Conservation (phyloP, 2,888 invertebrate genomes). For the Eristalis intricaria region DNA sequence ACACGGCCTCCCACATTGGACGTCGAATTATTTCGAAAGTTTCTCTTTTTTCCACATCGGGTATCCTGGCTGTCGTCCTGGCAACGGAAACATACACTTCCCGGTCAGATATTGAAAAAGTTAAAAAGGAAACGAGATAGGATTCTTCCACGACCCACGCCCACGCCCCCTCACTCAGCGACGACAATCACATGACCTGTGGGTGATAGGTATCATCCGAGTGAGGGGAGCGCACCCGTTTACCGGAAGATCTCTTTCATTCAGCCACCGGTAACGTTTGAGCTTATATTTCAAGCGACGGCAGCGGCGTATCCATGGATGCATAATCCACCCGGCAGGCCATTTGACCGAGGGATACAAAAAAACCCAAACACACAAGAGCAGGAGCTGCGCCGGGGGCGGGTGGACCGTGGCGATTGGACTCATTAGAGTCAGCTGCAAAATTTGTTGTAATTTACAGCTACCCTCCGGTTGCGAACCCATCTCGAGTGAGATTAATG, state of each 20-base stretch:
- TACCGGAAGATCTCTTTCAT: background rate
- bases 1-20: background rate
- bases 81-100: conserved; percentile 35
- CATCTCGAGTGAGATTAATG: conserved; percentile 54
- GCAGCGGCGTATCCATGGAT: no score
- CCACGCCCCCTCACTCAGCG: background rate
- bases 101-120: conserved; percentile 54
- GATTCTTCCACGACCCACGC: background rate
- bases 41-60: background rate
- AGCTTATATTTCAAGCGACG: conserved; percentile 16
- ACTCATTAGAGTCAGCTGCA: conserved; percentile 57
- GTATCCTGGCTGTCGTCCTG: conserved; percentile 27
- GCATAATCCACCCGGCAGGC: background rate
- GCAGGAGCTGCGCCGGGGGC: background rate
- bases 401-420: background rate
- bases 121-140: conserved; percentile 15
- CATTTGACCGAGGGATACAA: background rate
- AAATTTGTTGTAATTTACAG: conserved; percentile 47
- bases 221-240: background rate
- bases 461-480: conserved; percentile 9
- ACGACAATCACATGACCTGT: background rate
- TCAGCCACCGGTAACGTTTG: background rate
- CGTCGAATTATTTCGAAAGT: background rate
- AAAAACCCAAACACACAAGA: background rate
- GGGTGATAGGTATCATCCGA: background rate